Conservation (phyloP, 2,113 vertebrate genomes). For the Bufo bufo region DNA sequence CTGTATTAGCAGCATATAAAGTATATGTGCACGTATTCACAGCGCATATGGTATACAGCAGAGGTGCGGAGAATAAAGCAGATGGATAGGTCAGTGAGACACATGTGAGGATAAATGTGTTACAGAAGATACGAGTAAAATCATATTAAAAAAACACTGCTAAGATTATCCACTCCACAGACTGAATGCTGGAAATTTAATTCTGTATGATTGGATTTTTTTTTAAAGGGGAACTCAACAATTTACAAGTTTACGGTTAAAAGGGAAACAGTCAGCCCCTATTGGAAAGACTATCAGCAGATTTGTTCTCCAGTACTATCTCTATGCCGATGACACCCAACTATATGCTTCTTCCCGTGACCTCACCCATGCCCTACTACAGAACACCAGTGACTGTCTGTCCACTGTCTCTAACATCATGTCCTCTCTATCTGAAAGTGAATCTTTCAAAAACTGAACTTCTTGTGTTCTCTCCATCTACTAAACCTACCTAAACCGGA, state of each 20-base stretch:
- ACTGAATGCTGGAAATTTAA: not conserved
- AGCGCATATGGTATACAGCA: slow-evolving; percentile 22
- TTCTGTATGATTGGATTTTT: not conserved
- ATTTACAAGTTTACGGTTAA: not conserved
- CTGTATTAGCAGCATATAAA: not conserved
- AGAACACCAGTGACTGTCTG: no score
- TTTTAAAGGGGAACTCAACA: not conserved
- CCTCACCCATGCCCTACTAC: no score
- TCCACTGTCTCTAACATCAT: no score
- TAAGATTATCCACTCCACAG: not conserved
- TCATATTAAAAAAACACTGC: not conserved
- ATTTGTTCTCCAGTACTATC: no score
- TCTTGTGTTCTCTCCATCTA: no score
- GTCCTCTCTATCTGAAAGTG: no score
- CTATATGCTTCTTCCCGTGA: no score
- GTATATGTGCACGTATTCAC: slow-evolving; percentile 1
- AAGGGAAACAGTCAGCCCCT: no score
- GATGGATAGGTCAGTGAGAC: slow-evolving; percentile 22
- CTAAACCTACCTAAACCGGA: no score
- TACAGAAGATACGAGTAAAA: not conserved
- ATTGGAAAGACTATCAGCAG: no score
- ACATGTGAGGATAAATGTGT: slow-evolving; percentile 7
- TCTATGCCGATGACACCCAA: no score
- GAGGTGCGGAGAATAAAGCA: not conserved
- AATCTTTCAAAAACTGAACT: no score